Conservation (phyloP, 2,113 vertebrate species). For the Heterotis niloticus region DNA sequence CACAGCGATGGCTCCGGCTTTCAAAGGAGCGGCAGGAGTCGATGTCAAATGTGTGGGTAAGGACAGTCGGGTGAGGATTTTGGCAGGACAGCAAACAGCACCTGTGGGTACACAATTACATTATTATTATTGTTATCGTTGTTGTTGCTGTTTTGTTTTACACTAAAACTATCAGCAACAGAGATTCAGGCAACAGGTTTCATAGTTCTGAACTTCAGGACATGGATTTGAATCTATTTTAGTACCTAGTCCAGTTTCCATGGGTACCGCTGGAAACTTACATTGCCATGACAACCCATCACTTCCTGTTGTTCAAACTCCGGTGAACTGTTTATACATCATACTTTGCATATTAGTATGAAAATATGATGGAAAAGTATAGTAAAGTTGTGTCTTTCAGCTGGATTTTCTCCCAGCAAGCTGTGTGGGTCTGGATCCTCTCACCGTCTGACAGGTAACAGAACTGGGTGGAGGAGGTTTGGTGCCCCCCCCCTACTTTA, state of each 20-base stretch:
- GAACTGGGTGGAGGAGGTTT: background rate
- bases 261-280: background rate
- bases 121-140: too few relatives aligned
- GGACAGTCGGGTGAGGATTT: slow-evolving; percentile 37
- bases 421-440: background rate
- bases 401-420: background rate
- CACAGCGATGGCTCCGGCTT: background rate
- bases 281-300: background rate
- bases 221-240: background rate
- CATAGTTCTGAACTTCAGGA: too few relatives aligned
- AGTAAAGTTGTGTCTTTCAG: too few relatives aligned
- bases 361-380: too few relatives aligned
- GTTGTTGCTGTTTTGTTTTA: too few relatives aligned
- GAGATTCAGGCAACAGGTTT: background rate
- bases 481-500: background rate
- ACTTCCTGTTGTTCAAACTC: background rate
- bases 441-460: background rate
- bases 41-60: background rate
- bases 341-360: too few relatives aligned
- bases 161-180: background rate
- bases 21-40: background rate
- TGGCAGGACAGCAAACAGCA: slow-evolving; percentile 46
- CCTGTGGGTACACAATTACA: slow-evolving; percentile 43
- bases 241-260: slow-evolving; percentile 5
- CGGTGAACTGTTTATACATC: background rate